Conservation (phyloP, 2,888 invertebrate genomes). For the Drosophila nigricruria region DNA sequence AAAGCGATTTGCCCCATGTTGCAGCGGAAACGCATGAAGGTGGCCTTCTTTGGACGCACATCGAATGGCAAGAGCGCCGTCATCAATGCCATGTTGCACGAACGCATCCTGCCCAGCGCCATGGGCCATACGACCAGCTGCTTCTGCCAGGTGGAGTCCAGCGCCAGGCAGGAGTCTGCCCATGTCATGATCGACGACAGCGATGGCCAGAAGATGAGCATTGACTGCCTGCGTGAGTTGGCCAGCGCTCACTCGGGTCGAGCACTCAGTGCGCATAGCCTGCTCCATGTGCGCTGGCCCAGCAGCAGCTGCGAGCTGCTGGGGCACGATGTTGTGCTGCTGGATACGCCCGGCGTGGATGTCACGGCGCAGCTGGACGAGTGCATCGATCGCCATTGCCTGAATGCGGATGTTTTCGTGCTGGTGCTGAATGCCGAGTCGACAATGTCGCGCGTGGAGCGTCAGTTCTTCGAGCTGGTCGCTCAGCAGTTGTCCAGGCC, state of each 20-base stretch:
- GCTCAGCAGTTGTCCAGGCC: slow-evolving; percentile 97
- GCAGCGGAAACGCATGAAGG: slow-evolving; percentile 98
- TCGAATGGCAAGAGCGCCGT: slow-evolving; percentile 99
- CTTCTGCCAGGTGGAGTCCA: slow-evolving; percentile 95
- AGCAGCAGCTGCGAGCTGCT: slow-evolving; percentile 96
- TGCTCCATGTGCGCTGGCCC: slow-evolving; percentile 89
- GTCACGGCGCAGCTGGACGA: slow-evolving; percentile 98
- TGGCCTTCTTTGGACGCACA: slow-evolving; percentile 90
- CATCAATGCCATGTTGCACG: slow-evolving; percentile 99
- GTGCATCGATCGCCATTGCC: slow-evolving; percentile 99
- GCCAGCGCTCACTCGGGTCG: slow-evolving; percentile 97
- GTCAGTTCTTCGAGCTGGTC: slow-evolving; percentile 99
- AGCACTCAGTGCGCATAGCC: slow-evolving; percentile 93
- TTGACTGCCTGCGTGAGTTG: slow-evolving; percentile 88
- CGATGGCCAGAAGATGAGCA: slow-evolving; percentile 88
- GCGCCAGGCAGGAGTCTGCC: slow-evolving; percentile 92
- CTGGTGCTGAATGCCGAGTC: slow-evolving; percentile 99
- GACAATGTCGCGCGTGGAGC: slow-evolving; percentile 99
- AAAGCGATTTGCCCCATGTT: slow-evolving; percentile 97
- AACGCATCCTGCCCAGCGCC: slow-evolving; percentile 98
- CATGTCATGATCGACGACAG: slow-evolving; percentile 94
- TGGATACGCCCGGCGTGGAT: slow-evolving; percentile 99
- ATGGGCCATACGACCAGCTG: slow-evolving; percentile 99
- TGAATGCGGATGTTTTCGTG: slow-evolving; percentile 99
- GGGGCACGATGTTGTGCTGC: slow-evolving; percentile 98